Conservation (phyloP, 2,888 invertebrate species). For the Trypoxylon attenuatum region DNA sequence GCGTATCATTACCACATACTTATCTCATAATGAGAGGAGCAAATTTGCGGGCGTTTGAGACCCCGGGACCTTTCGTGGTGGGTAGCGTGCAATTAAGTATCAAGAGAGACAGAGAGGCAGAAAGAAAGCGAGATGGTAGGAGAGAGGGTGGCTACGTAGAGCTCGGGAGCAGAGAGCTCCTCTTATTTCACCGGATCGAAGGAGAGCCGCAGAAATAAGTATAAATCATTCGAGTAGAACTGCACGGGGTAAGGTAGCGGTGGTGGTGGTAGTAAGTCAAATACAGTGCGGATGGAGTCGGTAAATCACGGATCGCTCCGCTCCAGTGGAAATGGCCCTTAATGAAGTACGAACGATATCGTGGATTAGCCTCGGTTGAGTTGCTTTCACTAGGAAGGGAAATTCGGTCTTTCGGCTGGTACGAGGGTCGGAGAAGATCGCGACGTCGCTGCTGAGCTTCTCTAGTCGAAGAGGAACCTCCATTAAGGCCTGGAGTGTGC, state of each 20-base stretch:
- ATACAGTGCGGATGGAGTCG: slow-evolving; percentile 38
- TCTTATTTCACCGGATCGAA: not conserved
- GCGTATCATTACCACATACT: too few relatives aligned
- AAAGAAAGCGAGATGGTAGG: too few relatives aligned
- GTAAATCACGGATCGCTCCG: slow-evolving; percentile 53
- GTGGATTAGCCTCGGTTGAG: slow-evolving; percentile 53
- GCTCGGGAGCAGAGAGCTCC: too few relatives aligned
- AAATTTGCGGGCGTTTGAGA: too few relatives aligned
- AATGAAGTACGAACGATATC: slow-evolving; percentile 61
- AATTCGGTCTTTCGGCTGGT: slow-evolving; percentile 49
- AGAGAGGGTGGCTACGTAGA: too few relatives aligned
- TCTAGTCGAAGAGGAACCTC: slow-evolving; percentile 19
- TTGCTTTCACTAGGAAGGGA: slow-evolving; percentile 36
- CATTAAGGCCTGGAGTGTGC: slow-evolving; percentile 27
- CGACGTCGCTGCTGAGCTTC: slow-evolving; percentile 30
- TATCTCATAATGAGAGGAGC: too few relatives aligned
- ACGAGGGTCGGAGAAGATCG: slow-evolving; percentile 32
- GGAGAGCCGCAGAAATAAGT: slow-evolving; percentile 1
- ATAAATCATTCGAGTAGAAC: slow-evolving; percentile 29
- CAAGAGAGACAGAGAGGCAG: too few relatives aligned
- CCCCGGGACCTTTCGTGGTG: too few relatives aligned
- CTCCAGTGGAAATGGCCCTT: slow-evolving; percentile 50
- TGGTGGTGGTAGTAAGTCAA: slow-evolving; percentile 23
- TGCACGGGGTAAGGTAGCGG: slow-evolving; percentile 6
- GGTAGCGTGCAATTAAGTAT: too few relatives aligned